Evolutionary conservation across 2,888 invertebrate species (phyloP), one percentile per base, ranked within the genome.

Genomic region (Sericinus montela): DNA sequence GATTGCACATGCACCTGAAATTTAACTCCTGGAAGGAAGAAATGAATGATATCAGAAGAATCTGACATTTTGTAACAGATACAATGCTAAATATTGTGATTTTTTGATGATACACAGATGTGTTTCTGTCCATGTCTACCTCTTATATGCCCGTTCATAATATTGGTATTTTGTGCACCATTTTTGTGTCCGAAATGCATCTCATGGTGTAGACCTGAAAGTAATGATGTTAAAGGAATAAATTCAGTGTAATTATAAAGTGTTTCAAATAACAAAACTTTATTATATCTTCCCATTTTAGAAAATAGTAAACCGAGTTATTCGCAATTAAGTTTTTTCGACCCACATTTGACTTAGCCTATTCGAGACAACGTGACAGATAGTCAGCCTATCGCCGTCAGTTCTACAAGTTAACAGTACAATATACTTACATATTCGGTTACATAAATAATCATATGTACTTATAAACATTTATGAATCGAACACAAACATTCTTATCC

Each of bases 81-180:
- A 23, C 6, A 7, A 32, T 7, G 2, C 0, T 1, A 11, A 32
- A 13, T 11, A 1, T 6, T 13, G 32, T 11, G 32, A 4, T 4
- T 32, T 11, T 1, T 14, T 35, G 23, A 1, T 19, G 19, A 16
- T 10, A 23, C 11, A 11, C 11, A 38, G 9, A 49, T 49, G 49
- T 49, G 49, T 19, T 5, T 49, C 5, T 35, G 9, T 29, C 49
- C 49, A 11, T 49, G 49, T 19, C 15, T 49, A 19, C 49, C 49
- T 19, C 10, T 44, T 7, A 44, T 49, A 11, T 49, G 44, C 23
- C 49, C 49, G 15, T 49, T 44, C 19, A 1, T 49, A 0, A n/a
- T 49, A 1, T 28, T 49, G 10, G 29, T 49, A 8, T 35, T 39
- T 13, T 49, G 44, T 11, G 29, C 28, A 7, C 49, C 49, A 1